phyloP scores from a whole-genome alignment of 2,113 vertebrate species.

The Felis catus region DNA sequence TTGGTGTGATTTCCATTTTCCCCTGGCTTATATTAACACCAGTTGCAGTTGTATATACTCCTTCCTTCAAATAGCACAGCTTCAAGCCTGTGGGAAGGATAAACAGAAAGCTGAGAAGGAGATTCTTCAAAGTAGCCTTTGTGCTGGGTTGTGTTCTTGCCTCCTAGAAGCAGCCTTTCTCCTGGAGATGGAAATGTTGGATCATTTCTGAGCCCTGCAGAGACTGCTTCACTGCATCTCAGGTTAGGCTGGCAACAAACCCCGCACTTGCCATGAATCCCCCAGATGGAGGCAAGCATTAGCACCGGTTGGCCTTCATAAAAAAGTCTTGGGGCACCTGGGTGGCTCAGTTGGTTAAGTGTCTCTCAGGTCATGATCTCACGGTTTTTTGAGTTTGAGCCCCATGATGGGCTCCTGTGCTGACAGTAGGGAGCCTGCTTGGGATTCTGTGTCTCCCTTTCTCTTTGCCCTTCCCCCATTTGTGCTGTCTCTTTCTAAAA shows the following conservation, averaged over 20 bases:
- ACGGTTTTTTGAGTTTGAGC: too few relatives aligned
- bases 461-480: too few relatives aligned
- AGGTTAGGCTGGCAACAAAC: not conserved
- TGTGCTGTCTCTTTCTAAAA: too few relatives aligned
- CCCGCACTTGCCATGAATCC: not conserved
- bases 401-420: too few relatives aligned
- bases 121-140: not conserved
- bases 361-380: too few relatives aligned
- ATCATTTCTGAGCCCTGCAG: not conserved
- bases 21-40: not conserved
- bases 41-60: not conserved
- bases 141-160: not conserved
- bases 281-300: not conserved
- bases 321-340: not conserved
- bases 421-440: too few relatives aligned
- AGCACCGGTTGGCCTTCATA: not conserved
- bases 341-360: too few relatives aligned
- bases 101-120: not conserved
- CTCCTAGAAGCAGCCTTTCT: not conserved
- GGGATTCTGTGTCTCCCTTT: too few relatives aligned
- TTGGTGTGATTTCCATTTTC: slow-evolving; percentile 34
- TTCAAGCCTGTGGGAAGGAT: not conserved
- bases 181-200: not conserved
- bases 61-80: not conserved
- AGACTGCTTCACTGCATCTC: not conserved